phyloP scores from a whole-genome alignment of 2,797 vertebrate genomes.

The Rhabdomys pumilio region DNA sequence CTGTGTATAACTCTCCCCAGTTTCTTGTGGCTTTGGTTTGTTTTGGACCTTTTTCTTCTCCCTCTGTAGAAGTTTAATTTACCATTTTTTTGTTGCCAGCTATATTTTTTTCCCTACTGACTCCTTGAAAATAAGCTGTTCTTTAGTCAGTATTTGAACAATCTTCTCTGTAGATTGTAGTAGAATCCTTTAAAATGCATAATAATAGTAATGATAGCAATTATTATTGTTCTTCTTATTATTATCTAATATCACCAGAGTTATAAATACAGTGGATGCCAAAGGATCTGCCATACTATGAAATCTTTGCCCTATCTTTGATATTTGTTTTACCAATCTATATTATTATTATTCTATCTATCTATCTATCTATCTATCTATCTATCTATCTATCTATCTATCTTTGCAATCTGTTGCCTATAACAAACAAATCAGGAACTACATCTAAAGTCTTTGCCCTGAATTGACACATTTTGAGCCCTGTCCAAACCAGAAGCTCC shows the following conservation, averaged over 20 bases:
- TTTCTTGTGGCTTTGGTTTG: constrained; percentile 43
- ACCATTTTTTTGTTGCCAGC: constrained; percentile 67
- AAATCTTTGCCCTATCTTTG: too few species aligned
- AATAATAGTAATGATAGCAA: too few species aligned
- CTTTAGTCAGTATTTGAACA: constrained; percentile 63
- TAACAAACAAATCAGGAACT: constrained; percentile 5
- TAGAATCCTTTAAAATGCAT: neutral
- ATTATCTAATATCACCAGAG: too few species aligned
- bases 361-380: too few species aligned
- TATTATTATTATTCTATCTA: too few species aligned
- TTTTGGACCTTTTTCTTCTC: constrained; percentile 56
- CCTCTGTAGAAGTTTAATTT: constrained; percentile 67
- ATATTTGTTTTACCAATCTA: too few species aligned
- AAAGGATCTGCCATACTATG: too few species aligned
- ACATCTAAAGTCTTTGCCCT: constrained; percentile 18
- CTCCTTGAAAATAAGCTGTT: constrained; percentile 75
- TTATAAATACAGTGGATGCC: too few species aligned
- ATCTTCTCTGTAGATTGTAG: neutral
- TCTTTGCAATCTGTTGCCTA: constrained; percentile 28
- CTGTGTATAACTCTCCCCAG: constrained; percentile 47
- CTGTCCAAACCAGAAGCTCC: constrained; percentile 28
- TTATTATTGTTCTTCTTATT: neutral
- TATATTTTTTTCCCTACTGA: constrained; percentile 76
- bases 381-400: neutral
- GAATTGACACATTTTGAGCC: constrained; percentile 52